Conservation (phyloP, 2,797 vertebrate genomes). For the Hyperoplus lanceolatus region DNA sequence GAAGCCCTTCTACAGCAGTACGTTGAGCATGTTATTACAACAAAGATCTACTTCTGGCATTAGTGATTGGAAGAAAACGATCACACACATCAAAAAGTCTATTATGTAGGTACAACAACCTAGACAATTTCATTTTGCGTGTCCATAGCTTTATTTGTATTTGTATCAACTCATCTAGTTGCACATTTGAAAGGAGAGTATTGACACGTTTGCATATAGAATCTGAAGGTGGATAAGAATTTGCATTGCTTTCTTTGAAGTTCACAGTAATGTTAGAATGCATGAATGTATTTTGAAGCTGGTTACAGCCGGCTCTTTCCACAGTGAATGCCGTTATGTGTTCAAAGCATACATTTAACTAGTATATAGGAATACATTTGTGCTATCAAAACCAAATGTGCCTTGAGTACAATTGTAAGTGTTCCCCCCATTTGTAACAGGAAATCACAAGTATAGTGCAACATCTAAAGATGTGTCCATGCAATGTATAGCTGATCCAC, state of each 20-base stretch:
- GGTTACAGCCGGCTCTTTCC: slow-evolving; percentile 26
- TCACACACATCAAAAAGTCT: slow-evolving; percentile 41
- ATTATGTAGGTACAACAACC: slow-evolving; percentile 31
- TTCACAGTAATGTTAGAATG: slow-evolving; percentile 52
- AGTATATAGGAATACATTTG: slow-evolving; percentile 39
- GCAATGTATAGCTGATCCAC: slow-evolving; percentile 64
- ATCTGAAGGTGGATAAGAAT: slow-evolving; percentile 33
- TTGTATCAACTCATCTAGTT: slow-evolving; percentile 49
- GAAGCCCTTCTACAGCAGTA: slow-evolving; percentile 64
- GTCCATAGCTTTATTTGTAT: slow-evolving; percentile 15
- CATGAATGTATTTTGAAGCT: slow-evolving; percentile 31
- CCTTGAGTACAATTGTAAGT: slow-evolving; percentile 40
- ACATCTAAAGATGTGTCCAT: slow-evolving; percentile 66
- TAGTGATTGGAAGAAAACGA: slow-evolving; percentile 57
- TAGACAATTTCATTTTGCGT: slow-evolving; percentile 22
- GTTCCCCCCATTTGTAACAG: slow-evolving; percentile 38
- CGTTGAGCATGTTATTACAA: slow-evolving; percentile 43
- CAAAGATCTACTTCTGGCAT: slow-evolving; percentile 49
- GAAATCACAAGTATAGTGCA: slow-evolving; percentile 62
- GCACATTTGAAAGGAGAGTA: slow-evolving; percentile 37
- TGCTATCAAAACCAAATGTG: slow-evolving; percentile 19
- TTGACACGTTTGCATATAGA: slow-evolving; percentile 66
- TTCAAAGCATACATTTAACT: slow-evolving; percentile 52
- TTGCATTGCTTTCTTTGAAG: slow-evolving; percentile 49
- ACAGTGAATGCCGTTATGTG: slow-evolving; percentile 49